Evolutionary conservation across 2,888 invertebrate genomes (phyloP), one percentile per base, ranked within the genome.

Genomic region (Eulithis prunata): DNA sequence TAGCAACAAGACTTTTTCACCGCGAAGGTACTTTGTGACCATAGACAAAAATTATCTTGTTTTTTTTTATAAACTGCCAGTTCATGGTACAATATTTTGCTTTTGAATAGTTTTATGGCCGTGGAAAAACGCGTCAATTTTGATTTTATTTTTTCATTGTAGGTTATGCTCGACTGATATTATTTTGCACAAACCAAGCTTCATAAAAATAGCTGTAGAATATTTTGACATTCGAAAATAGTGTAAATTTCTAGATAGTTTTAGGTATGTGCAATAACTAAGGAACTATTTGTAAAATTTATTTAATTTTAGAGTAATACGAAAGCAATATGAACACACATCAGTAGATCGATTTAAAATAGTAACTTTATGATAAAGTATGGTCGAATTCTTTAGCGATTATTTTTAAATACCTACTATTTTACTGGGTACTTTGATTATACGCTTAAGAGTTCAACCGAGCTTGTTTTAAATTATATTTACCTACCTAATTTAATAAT

Each of bases 251-350:
- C 51, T 66, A 62, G 49, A 38, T 56, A 52, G 41, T 52, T 64
- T 56, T 56, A 52, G 28, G 49, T 49, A 49, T 47, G 63, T 64
- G 64, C 64, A 68, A 68, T 68, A 67, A 47, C 8, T 43, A 28
- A 43, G n/a, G 45, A 61, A 36, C 41, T 62, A 55, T 43, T 38
- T 57, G 64, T 57, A 62, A 36, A 12, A 36, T 38, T 41, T 10
- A 28, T 60, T 87, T 89, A 88, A 84, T 86, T 90, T 88, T 75
- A 71, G 80, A 73, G 72, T 71, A 79, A 84, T 85, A 78, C 79
- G 70, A 78, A 90, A 91, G 90, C 91, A 91, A 91, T 91, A 90
- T 77, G 75, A 68, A 73, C 75, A 89, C 89, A 90, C 89, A 90
- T 90, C 89, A 88, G 77, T 86, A 84, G 81, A 69, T 76, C 72